These are phyloP conservation scores for Trematocara zebra DNA, from an alignment of 2,113 vertebrate species.

Conservation along the genomic window DNA sequence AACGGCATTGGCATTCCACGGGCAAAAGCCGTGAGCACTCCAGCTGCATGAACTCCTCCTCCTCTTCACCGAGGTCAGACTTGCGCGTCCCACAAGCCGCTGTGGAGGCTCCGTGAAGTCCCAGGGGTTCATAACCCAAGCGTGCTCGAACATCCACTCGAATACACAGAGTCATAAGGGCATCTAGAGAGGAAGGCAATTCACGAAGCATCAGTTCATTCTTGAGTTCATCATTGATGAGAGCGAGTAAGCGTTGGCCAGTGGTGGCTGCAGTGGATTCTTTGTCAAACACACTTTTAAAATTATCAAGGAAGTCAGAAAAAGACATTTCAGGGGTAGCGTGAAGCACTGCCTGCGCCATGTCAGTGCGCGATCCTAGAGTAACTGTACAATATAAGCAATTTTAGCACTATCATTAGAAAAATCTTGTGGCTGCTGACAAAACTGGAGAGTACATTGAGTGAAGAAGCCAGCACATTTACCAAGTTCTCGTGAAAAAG, in stretches of 20 bases:
- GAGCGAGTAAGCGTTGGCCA: background rate
- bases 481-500: background rate
- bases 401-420: background rate
- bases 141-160: background rate
- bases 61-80: background rate
- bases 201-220: background rate
- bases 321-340: background rate
- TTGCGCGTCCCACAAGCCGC: rapidly evolving
- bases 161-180: background rate
- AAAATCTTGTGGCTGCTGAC: background rate
- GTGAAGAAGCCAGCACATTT: background rate
- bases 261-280: background rate
- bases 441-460: background rate
- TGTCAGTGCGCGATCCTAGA: background rate
- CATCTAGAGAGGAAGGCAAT: background rate
- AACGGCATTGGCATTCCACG: rapidly evolving
- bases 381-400: background rate
- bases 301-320: background rate
- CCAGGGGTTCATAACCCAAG: background rate
- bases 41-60: background rate
- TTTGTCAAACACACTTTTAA: background rate
- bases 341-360: background rate
- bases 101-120: background rate
- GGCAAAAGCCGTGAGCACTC: background rate
- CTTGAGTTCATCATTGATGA: background rate